Percentiles rank a stretch among this genome's conserved stretches.
These are phyloP conservation scores for Cydia strobilella DNA, from an alignment of 1,140 invertebrate genomes.

Conservation along the genomic window DNA sequence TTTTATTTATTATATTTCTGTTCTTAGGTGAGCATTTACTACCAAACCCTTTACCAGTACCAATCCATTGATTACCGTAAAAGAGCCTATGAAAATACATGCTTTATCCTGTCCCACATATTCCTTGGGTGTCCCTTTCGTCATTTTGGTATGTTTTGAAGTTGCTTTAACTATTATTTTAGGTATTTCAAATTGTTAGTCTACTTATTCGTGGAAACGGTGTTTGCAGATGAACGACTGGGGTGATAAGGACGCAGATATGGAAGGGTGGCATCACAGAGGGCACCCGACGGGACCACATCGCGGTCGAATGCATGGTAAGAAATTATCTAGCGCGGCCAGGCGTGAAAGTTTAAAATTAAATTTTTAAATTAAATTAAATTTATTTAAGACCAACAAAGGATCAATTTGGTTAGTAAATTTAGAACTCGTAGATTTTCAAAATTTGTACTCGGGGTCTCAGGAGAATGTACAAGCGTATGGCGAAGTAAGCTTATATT, in stretches of 20 bases:
- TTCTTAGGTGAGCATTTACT: conserved; percentile 64
- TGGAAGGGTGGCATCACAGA: conserved; percentile 71
- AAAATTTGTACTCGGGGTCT: too few relatives aligned
- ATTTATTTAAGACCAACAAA: too few relatives aligned
- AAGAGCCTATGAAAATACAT: conserved; percentile 58
- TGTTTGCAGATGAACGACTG: conserved; percentile 71
- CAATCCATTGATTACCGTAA: conserved; percentile 70
- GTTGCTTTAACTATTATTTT: conserved; percentile 36
- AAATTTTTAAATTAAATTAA: too few relatives aligned
- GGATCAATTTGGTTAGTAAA: too few relatives aligned
- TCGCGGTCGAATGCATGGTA: conserved; percentile 68
- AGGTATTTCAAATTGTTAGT: conserved; percentile 34
- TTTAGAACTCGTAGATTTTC: too few relatives aligned
- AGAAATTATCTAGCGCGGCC: conserved; percentile 17
- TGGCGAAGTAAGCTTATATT: too few relatives aligned
- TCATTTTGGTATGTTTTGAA: conserved; percentile 66
- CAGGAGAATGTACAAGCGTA: too few relatives aligned
- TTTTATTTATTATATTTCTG: conserved; percentile 40
- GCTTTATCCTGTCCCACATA: conserved; percentile 73
- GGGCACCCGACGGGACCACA: conserved; percentile 63
- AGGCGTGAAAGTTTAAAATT: too few relatives aligned
- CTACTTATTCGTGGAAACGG: conserved; percentile 26
- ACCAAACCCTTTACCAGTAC: conserved; percentile 62
- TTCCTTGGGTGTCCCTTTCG: conserved; percentile 77
- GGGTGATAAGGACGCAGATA: conserved; percentile 72